These are phyloP conservation scores for Frankliniella fusca DNA, from an alignment of 2,888 invertebrate genomes.

Conservation along the genomic window DNA sequence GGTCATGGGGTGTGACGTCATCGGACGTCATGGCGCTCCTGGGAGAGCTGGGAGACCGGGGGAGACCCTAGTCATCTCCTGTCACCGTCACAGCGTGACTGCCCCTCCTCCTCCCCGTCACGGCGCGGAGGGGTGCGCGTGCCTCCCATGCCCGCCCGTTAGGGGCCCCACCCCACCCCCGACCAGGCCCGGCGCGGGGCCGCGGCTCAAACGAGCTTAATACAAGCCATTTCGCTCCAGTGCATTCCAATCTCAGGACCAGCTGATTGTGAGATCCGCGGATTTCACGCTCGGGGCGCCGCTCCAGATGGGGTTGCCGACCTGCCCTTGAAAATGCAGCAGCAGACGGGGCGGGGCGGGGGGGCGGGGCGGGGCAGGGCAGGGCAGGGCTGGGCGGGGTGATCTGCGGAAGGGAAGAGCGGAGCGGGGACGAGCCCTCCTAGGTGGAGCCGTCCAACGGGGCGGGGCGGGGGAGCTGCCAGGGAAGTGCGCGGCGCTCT, in stretches of 20 bases:
- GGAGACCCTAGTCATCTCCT: no score
- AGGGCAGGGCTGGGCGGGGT: neutral
- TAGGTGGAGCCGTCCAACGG: no score
- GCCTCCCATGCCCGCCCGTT: neutral
- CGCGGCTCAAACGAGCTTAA: constrained; percentile 20
- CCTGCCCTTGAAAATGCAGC: neutral
- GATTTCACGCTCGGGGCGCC: constrained; percentile 21
- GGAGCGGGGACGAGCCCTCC: no score
- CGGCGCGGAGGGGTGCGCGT: neutral
- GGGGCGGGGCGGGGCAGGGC: neutral
- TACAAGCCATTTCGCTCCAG: constrained; percentile 16
- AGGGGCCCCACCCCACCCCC: neutral
- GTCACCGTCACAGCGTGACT: neutral
- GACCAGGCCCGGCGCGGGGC: no score
- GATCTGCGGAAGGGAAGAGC: no score
- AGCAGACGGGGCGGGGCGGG: neutral
- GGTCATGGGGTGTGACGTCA: no score
- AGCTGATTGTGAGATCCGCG: constrained; percentile 21
- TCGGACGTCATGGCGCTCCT: no score
- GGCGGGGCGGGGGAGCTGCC: neutral
- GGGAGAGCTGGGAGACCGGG: no score
- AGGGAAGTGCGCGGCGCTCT: neutral
- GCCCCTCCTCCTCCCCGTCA: neutral
- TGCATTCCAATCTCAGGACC: constrained; percentile 24
- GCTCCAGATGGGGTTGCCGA: constrained; percentile 21